These are phyloP conservation scores for Trididemnum clinides DNA, from an alignment of 23 tunicate species.

Conservation along the genomic window DNA sequence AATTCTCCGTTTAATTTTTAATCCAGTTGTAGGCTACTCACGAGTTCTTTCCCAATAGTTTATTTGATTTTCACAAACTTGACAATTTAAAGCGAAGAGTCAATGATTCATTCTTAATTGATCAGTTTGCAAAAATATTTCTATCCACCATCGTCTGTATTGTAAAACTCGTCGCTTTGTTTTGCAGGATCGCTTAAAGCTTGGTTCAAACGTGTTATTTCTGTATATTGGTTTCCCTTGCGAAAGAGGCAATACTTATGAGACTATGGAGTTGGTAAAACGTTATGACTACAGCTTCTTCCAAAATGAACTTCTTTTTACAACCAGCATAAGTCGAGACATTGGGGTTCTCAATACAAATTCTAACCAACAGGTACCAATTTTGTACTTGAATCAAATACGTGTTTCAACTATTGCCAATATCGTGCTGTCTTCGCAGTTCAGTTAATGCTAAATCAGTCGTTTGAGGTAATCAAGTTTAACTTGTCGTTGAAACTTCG, in stretches of 20 bases:
- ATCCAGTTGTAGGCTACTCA: too few species aligned
- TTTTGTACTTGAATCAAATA: too few species aligned
- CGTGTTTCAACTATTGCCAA: too few species aligned
- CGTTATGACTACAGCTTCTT: conserved; percentile 58
- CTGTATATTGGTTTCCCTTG: conserved; percentile 67
- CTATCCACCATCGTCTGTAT: not conserved
- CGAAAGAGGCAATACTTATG: conserved; percentile 19
- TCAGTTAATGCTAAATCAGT: too few species aligned
- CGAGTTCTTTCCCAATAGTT: too few species aligned
- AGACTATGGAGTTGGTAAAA: conserved; percentile 18
- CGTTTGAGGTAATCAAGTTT: too few species aligned
- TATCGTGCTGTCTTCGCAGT: too few species aligned
- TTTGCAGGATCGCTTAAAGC: conserved; percentile 68
- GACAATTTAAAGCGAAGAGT: too few species aligned
- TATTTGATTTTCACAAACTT: too few species aligned
- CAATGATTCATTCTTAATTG: not conserved
- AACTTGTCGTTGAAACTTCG: too few species aligned
- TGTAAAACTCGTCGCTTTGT: not conserved
- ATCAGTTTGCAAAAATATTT: not conserved
- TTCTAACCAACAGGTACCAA: too few species aligned
- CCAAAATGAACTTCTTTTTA: conserved; percentile 60
- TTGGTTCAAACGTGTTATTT: conserved; percentile 75
- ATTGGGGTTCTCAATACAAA: not conserved
- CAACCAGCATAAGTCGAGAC: not conserved
- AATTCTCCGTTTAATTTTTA: too few species aligned